Conservation (phyloP, 2,797 vertebrate species). For the Hoplostethus atlanticus region DNA sequence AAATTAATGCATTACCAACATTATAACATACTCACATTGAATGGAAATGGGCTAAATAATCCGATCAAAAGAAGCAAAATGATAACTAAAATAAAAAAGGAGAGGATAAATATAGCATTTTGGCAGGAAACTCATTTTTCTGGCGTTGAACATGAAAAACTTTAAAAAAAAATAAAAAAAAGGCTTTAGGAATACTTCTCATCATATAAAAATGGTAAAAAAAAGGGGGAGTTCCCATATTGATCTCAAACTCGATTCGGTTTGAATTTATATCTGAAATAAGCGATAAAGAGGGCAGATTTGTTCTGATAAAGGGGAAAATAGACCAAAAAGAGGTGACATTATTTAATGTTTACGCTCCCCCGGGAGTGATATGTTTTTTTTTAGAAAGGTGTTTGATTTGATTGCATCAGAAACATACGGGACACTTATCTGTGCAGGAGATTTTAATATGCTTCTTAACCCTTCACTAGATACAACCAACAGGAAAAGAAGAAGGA, state of each 20-base stretch:
- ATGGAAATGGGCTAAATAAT: conserved; percentile 13
- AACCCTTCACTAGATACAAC: neutral
- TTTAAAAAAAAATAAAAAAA: too few species aligned
- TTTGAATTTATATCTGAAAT: too few species aligned
- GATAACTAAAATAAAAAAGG: conserved; percentile 3
- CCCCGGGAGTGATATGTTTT: neutral
- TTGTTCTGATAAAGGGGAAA: neutral
- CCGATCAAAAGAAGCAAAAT: neutral
- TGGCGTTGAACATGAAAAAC: neutral
- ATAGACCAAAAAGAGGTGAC: conserved; percentile 3
- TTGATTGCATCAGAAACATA: neutral
- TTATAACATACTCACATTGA: neutral
- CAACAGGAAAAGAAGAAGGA: conserved; percentile 6
- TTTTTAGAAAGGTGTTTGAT: neutral
- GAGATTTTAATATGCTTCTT: conserved; percentile 16
- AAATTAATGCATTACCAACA: too few species aligned
- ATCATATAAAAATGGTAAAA: too few species aligned
- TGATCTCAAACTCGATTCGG: too few species aligned
- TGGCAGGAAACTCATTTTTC: conserved; percentile 17
- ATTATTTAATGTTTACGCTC: conserved; percentile 5
- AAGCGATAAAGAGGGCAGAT: too few species aligned
- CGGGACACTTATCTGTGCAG: conserved; percentile 12
- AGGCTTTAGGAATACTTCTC: neutral
- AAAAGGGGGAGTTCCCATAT: too few species aligned
- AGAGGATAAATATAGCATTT: neutral